Base-by-base conservation (phyloP, 2,797 vertebrate genomes). In the Moxostoma hubbsi region DNA sequence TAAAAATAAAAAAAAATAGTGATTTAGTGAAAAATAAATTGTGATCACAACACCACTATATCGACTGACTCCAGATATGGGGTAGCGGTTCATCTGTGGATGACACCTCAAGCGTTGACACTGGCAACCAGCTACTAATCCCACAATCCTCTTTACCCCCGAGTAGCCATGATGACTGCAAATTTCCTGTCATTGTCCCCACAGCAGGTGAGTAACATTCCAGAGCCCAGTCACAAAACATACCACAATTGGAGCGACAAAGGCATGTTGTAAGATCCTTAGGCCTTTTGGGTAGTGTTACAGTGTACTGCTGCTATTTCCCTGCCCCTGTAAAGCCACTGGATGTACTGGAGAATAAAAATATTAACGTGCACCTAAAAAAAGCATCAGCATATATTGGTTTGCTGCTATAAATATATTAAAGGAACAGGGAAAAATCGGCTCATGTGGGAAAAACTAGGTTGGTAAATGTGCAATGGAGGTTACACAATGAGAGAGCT, bases 181-280 rank as follows among this genome's bases (percentile, higher is more conserved):
- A 81, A 77, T 59, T 82, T 85, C 75, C 75, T 64, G 61, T 62
- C 53, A 82, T 77, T 83, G 77, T 80, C 71, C 24, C 73, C 43
- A 43, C 11, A 49, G 77, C 66, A 73, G 53, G 79, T 58, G 49
- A 69, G 9, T 43, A 64, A 61, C 57, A 80, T 79, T 75, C 67
- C 70, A 50, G 54, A 62, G 43, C n/a, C 50, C 51, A 66, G 49
- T 49, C 68, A 66, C 71, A 72, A 58, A 69, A 13, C 68, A 51
- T 63, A 36, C 13, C 75, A 51, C 46, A 59, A 75, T 12, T 45
- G 24, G 9, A 10, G 57, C 43, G 46, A 77, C 47, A 49, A 61
- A 72, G 16, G 9, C 45, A 53, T 43, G 55, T 50, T n/a, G 57
- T 24, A 46, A 24, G 10, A 59, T 1, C 0, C 7, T 12, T 9